Evolutionary conservation across 2,113 vertebrate species (phyloP).

Genomic region (Xiphorhynchus elegans): DNA sequence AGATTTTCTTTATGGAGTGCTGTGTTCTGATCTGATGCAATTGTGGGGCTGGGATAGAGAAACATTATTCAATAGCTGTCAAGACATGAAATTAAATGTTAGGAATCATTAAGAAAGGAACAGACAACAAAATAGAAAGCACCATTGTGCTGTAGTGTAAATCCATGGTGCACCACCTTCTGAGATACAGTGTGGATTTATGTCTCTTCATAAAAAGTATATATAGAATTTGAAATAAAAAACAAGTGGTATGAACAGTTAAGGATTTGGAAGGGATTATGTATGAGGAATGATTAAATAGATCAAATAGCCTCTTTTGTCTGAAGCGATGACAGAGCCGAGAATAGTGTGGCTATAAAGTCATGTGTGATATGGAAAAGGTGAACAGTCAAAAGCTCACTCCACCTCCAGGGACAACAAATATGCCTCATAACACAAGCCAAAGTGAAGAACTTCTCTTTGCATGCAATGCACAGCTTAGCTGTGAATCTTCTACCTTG

Average conservation of each 20-base stretch:
- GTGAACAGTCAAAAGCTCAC: background rate
- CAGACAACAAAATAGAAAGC: background rate
- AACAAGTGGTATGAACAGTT: background rate
- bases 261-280: background rate
- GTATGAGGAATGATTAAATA: background rate
- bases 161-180: background rate
- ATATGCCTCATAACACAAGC: background rate
- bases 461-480: background rate
- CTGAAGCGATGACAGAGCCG: background rate
- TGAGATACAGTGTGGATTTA: background rate
- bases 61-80: background rate
- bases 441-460: background rate
- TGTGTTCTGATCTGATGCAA: background rate
- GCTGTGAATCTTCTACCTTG: background rate
- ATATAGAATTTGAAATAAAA: background rate
- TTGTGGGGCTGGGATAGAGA: background rate
- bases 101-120: background rate
- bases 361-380: background rate
- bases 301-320: background rate
- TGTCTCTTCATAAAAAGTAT: background rate
- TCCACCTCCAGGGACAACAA: background rate
- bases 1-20: background rate
- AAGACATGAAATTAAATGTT: background rate
- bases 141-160: background rate
- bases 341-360: background rate